Percentiles rank a stretch among this genome's conserved stretches.
Conservation (phyloP, 2,888 invertebrate species). For the Pogonocherus hispidulus region DNA sequence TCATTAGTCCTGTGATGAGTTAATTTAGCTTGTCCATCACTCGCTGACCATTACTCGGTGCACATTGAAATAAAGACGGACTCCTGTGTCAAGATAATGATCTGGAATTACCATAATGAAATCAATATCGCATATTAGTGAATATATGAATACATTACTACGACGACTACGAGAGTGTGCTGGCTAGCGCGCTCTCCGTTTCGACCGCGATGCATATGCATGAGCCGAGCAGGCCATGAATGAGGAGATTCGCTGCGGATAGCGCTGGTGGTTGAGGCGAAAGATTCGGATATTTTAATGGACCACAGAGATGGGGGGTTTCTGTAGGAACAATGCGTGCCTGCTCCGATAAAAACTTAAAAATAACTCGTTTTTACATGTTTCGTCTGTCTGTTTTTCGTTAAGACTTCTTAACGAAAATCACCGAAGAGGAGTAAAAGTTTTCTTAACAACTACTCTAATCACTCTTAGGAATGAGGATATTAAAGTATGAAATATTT, state of each 20-base stretch:
- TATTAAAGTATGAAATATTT: too few relatives aligned
- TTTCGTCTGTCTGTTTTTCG: too few relatives aligned
- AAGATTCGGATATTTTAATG: neutral
- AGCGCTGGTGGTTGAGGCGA: constrained; percentile 16
- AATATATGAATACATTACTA: constrained; percentile 67
- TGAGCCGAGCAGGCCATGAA: constrained; percentile 21
- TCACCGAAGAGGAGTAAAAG: too few relatives aligned
- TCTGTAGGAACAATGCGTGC: too few relatives aligned
- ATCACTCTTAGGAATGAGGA: too few relatives aligned
- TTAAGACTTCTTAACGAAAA: too few relatives aligned
- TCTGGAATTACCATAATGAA: constrained; percentile 68
- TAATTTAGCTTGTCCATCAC: constrained; percentile 51
- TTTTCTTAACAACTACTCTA: too few relatives aligned
- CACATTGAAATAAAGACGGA: constrained; percentile 63
- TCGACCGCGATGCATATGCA: constrained; percentile 20
- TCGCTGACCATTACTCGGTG: constrained; percentile 49
- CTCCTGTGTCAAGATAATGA: constrained; percentile 67
- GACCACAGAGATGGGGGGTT: neutral
- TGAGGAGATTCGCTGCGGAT: constrained; percentile 16
- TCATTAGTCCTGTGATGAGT: constrained; percentile 52
- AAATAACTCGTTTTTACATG: too few relatives aligned
- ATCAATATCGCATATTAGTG: constrained; percentile 68
- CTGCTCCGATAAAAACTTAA: too few relatives aligned
- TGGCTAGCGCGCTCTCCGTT: constrained; percentile 5
- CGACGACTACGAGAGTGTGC: constrained; percentile 1